Conservation (phyloP, 2,888 invertebrate species). For the Lithophane socia region DNA sequence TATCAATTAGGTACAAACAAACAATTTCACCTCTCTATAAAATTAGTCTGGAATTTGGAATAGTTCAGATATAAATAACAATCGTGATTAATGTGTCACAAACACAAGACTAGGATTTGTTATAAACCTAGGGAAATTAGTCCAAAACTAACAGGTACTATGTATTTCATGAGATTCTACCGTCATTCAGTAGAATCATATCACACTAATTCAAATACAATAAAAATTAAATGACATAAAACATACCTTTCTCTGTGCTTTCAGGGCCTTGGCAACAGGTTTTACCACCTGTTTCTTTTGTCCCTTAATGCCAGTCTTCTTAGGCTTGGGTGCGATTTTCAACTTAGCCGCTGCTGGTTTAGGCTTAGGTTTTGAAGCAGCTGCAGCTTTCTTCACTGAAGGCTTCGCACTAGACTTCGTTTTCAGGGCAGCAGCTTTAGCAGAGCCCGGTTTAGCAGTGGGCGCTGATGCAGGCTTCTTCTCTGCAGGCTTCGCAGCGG, state of each 20-base stretch:
- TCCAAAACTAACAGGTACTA: background rate
- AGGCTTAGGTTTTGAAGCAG: constrained; percentile 87
- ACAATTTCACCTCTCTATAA: background rate
- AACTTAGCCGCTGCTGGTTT: constrained; percentile 88
- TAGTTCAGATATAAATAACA: background rate
- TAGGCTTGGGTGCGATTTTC: constrained; percentile 89
- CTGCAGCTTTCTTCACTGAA: constrained; percentile 88
- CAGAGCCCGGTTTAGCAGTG: constrained; percentile 89
- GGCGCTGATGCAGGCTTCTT: constrained; percentile 84
- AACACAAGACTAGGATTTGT: background rate
- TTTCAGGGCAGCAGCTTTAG: constrained; percentile 88
- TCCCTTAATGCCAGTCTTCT: constrained; percentile 90
- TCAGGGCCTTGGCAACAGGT: constrained; percentile 94
- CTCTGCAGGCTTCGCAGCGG: constrained; percentile 79
- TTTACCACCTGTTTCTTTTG: constrained; percentile 88
- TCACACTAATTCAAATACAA: background rate
- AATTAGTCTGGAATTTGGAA: background rate
- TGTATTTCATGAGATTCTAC: background rate
- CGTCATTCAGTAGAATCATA: background rate
- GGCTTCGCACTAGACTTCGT: constrained; percentile 89
- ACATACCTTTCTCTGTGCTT: constrained; percentile 95
- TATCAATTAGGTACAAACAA: background rate
- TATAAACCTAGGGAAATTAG: background rate
- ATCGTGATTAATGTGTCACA: background rate
- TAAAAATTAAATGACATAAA: background rate